phyloP scores from a whole-genome alignment of 1,140 invertebrate species.

The Bombus superbus region DNA sequence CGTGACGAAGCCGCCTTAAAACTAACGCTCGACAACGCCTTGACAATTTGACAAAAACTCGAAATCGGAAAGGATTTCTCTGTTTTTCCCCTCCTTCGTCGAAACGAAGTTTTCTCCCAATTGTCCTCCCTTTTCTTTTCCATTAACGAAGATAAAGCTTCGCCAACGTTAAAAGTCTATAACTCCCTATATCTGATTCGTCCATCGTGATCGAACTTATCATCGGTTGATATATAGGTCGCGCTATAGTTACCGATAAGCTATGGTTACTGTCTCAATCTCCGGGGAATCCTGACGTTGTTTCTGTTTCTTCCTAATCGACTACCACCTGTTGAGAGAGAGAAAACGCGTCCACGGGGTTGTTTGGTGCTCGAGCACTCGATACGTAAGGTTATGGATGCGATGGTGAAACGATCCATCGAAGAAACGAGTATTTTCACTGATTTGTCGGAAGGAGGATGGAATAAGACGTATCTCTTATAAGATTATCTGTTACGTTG shows the following conservation, averaged over 20 bases:
- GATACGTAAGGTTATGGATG: conserved; percentile 19
- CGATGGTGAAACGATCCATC: conserved; percentile 3
- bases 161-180: not conserved
- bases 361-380: conserved; percentile 27
- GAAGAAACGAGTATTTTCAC: not conserved
- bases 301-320: conserved; percentile 14
- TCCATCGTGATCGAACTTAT: not conserved
- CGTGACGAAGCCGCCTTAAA: no score
- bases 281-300: conserved; percentile 5
- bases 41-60: no score
- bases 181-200: not conserved
- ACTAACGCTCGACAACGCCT: no score
- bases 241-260: no score
- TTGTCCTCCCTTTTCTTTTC: not conserved
- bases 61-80: no score
- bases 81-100: not conserved
- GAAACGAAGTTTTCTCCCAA: no score
- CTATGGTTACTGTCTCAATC: not conserved
- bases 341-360: conserved; percentile 49
- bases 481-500: no score
- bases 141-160: no score
- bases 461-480: no score
- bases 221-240: not conserved
- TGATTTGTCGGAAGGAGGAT: not conserved
- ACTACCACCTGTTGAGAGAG: conserved; percentile 63